A percentile compares a stretch with the other conserved stretches of the same genome.
These are phyloP conservation scores for Acanthurus lineatus DNA, from an alignment of 2,797 vertebrate species.

Conservation along the genomic window DNA sequence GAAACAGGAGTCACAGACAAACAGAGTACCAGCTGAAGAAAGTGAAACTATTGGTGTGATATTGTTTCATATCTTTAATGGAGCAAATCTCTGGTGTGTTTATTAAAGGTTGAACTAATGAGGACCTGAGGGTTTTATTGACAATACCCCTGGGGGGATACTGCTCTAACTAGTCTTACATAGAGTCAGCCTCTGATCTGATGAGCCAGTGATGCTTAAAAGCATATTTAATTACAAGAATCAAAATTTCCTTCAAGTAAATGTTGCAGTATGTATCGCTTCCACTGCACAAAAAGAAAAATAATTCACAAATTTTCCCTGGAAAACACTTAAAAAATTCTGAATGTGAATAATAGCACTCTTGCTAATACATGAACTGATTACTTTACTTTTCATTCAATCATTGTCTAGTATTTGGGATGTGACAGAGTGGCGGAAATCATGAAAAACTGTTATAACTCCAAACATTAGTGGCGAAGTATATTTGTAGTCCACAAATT, in stretches of 20 bases:
- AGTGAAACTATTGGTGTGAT: neutral
- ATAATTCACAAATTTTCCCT: neutral
- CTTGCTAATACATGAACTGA: too few relatives aligned
- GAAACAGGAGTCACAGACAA: neutral
- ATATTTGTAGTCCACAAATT: neutral
- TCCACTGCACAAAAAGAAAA: neutral
- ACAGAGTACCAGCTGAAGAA: neutral
- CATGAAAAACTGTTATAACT: neutral
- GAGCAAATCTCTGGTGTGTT: conserved; percentile 57
- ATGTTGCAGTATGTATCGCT: neutral
- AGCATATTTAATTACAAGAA: neutral
- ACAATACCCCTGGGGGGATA: conserved; percentile 31
- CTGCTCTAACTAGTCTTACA: conserved; percentile 11
- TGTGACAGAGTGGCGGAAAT: neutral
- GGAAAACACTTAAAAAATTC: neutral
- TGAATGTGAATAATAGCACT: neutral
- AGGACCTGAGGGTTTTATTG: conserved; percentile 34
- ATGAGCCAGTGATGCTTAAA: neutral
- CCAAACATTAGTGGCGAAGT: neutral
- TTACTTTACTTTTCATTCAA: neutral
- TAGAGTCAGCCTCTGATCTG: neutral
- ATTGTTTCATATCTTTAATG: neutral
- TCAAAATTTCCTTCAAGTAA: neutral
- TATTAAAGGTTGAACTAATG: conserved; percentile 54
- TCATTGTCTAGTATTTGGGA: neutral